phyloP scores from a whole-genome alignment of 2,113 vertebrate genomes.

The Leptobrachium leishanense region DNA sequence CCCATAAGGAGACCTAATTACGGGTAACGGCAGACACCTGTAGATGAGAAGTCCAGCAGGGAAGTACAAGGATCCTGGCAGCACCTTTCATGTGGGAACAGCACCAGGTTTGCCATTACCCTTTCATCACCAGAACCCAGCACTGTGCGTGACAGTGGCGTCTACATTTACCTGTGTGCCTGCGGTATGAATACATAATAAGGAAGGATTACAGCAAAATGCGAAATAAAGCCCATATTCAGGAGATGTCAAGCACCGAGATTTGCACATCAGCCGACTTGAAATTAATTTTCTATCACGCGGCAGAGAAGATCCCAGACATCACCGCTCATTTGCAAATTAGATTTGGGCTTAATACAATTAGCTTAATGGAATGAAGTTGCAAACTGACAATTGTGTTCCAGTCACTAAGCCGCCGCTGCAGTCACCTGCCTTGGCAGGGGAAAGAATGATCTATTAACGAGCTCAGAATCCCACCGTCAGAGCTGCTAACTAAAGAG shows the following conservation, averaged over 20 bases:
- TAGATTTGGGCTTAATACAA: slow-evolving; percentile 40
- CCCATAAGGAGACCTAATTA: too few relatives aligned
- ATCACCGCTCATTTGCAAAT: slow-evolving; percentile 21
- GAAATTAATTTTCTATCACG: slow-evolving; percentile 24
- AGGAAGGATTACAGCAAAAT: too few relatives aligned
- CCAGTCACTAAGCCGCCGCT: background rate
- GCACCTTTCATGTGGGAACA: too few relatives aligned
- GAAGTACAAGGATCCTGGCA: too few relatives aligned
- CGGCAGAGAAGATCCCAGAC: slow-evolving; percentile 8
- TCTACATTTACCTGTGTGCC: too few relatives aligned
- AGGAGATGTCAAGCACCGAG: background rate
- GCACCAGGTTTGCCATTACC: too few relatives aligned
- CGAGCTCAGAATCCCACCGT: background rate
- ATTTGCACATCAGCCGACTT: slow-evolving; percentile 6
- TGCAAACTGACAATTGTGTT: slow-evolving; percentile 20
- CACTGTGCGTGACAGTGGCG: too few relatives aligned
- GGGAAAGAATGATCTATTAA: slow-evolving; percentile 9
- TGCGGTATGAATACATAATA: too few relatives aligned
- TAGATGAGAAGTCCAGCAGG: too few relatives aligned
- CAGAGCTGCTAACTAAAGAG: background rate
- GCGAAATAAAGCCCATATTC: too few relatives aligned
- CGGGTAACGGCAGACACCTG: too few relatives aligned
- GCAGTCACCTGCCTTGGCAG: slow-evolving; percentile 12
- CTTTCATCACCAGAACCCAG: too few relatives aligned
- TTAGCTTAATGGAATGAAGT: slow-evolving; percentile 42